Evolutionary conservation across 1,140 invertebrate genomes (phyloP).

Genomic region (Eriosoma lanigerum): DNA sequence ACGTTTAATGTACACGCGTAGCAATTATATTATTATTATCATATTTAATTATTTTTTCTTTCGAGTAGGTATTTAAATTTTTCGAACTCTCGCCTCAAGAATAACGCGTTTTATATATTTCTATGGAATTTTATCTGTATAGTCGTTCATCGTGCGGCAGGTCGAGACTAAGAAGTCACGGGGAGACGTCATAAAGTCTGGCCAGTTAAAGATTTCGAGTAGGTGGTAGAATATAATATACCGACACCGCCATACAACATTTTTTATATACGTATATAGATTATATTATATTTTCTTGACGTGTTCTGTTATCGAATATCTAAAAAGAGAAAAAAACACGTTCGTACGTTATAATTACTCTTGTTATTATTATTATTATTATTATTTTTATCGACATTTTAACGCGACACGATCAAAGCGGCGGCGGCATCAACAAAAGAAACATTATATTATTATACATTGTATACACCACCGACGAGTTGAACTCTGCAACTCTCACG

Average conservation of each 20-base stretch:
- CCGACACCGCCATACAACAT: slow-evolving; percentile 2
- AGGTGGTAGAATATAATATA: not conserved
- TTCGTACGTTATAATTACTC: slow-evolving; percentile 33
- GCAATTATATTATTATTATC: too few species aligned
- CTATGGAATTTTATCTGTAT: not conserved
- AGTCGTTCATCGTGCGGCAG: not conserved
- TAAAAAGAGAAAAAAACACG: slow-evolving; percentile 7
- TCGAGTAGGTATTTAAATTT: too few species aligned
- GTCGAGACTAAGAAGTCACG: not conserved
- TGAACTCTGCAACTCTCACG: slow-evolving; percentile 21
- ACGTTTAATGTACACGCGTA: too few species aligned
- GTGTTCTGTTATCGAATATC: slow-evolving; percentile 12
- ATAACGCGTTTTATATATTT: not conserved
- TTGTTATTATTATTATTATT: slow-evolving; percentile 27
- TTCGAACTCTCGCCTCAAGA: too few species aligned
- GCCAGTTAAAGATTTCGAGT: not conserved
- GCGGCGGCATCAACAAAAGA: slow-evolving; percentile 31
- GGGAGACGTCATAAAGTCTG: slow-evolving; percentile 15
- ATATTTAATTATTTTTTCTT: too few species aligned
- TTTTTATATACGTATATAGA: slow-evolving; percentile 9
- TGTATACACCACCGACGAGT: not conserved
- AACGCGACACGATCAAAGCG: slow-evolving; percentile 29
- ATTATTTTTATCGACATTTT: slow-evolving; percentile 43
- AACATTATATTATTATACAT: not conserved
- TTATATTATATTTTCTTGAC: slow-evolving; percentile 14